These are phyloP conservation scores for Anthoscopus minutus DNA, from an alignment of 2,113 vertebrate species.

Conservation along the genomic window DNA sequence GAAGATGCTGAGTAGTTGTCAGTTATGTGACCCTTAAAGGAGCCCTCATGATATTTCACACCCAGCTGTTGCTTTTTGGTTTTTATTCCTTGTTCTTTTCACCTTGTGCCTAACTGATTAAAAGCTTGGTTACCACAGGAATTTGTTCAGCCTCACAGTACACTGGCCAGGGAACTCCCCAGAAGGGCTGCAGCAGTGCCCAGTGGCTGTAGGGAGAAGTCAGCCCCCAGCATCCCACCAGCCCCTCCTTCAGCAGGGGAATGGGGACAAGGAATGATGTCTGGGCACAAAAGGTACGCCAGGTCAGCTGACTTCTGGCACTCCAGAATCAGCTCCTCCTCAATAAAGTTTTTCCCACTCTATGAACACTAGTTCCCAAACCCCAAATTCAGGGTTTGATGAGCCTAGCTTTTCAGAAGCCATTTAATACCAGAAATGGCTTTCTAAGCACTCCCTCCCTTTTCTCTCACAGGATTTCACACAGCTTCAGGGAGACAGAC, in stretches of 20 bases:
- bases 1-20: not conserved
- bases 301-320: not conserved
- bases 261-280: accelerated
- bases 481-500: not conserved
- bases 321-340: not conserved
- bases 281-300: not conserved
- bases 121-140: not conserved
- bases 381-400: not conserved
- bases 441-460: not conserved
- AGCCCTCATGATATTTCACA: not conserved
- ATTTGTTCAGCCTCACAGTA: not conserved
- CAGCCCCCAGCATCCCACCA: not conserved
- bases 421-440: not conserved
- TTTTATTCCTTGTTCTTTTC: not conserved
- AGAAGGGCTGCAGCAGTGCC: not conserved
- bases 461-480: not conserved
- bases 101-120: not conserved
- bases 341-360: not conserved
- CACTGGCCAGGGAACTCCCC: not conserved
- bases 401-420: not conserved
- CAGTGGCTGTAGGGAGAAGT: accelerated
- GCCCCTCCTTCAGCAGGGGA: not conserved
- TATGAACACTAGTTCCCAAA: not conserved
- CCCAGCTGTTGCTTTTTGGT: not conserved
- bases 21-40: not conserved